A percentile compares a stretch with the other conserved stretches of the same genome.
phyloP scores from a whole-genome alignment of 1,140 invertebrate species.

The Drosophila bifasciata region DNA sequence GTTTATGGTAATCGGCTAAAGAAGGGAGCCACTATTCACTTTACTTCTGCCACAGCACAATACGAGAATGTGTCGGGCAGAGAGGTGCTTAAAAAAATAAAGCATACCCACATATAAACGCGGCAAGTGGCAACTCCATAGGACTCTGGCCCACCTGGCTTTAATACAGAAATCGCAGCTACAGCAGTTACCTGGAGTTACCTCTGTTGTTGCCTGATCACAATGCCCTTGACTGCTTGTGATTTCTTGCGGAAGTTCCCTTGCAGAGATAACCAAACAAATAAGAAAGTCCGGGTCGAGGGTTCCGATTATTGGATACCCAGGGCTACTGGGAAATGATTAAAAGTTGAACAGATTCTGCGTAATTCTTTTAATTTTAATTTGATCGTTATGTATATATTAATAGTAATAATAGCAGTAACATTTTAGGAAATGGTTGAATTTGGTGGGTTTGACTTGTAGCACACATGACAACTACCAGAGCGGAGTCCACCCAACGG shows the following conservation, averaged over 20 bases:
- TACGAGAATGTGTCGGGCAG: constrained; percentile 72
- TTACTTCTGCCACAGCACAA: constrained; percentile 56
- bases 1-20: constrained; percentile 55
- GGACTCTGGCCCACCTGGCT: constrained; percentile 23
- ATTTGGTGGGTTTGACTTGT: no score
- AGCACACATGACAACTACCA: no score
- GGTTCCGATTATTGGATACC: not conserved
- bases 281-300: not conserved
- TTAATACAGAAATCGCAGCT: constrained; percentile 79
- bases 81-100: constrained; percentile 65
- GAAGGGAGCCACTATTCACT: constrained; percentile 61
- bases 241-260: constrained; percentile 68
- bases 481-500: no score
- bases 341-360: no score
- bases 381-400: no score
- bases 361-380: no score
- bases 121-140: no score
- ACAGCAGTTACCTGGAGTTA: constrained; percentile 60
- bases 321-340: no score
- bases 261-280: constrained; percentile 64
- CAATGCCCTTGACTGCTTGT: constrained; percentile 65
- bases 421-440: no score
- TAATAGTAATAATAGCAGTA: no score
- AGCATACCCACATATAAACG: no score
- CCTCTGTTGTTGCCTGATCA: constrained; percentile 46